Evolutionary conservation across 2,888 invertebrate species (phyloP).

Genomic region (Euclidia mi): DNA sequence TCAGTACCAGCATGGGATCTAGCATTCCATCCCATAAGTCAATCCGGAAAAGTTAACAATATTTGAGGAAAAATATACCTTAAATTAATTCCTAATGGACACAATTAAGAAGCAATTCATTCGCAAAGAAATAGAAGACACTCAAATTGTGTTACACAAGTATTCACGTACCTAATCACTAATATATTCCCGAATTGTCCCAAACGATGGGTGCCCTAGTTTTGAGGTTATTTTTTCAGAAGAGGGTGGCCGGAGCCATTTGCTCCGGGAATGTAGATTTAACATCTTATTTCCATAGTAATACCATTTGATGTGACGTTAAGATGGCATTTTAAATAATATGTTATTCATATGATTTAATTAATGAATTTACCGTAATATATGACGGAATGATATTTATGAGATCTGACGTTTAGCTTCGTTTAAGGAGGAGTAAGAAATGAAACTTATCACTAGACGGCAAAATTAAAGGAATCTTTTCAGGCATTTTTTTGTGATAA

Average conservation of each 20-base stretch:
- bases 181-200: neutral
- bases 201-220: slow-evolving; percentile 20
- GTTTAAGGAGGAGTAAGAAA: neutral
- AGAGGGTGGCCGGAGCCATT: slow-evolving; percentile 42
- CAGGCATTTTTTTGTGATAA: too few relatives aligned
- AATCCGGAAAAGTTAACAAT: too few relatives aligned
- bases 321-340: slow-evolving; percentile 49
- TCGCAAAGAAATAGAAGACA: too few relatives aligned
- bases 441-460: too few relatives aligned
- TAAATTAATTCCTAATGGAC: too few relatives aligned
- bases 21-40: too few relatives aligned
- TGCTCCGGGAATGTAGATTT: slow-evolving; percentile 46
- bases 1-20: too few relatives aligned
- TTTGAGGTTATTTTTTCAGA: slow-evolving; percentile 53
- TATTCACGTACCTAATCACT: neutral
- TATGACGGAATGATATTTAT: neutral
- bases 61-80: too few relatives aligned
- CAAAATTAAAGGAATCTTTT: too few relatives aligned
- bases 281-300: slow-evolving; percentile 52
- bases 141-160: too few relatives aligned
- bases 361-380: slow-evolving; percentile 17
- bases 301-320: slow-evolving; percentile 43
- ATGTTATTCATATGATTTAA: slow-evolving; percentile 42
- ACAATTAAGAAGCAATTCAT: too few relatives aligned
- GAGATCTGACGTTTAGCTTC: neutral